phyloP scores from a whole-genome alignment of 2,888 invertebrate species.

The Agriopis leucophaearia region DNA sequence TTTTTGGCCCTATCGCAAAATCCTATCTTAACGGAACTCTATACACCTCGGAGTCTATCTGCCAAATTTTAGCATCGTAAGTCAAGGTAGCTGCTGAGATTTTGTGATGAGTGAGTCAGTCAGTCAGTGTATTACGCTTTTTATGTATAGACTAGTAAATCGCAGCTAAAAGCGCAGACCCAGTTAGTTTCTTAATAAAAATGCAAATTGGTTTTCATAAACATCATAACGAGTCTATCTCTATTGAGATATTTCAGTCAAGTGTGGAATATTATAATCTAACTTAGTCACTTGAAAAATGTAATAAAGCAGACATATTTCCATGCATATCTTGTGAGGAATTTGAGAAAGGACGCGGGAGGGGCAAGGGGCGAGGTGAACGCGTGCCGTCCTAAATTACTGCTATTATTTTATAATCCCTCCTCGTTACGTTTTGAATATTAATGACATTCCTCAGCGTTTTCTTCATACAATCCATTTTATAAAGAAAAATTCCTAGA shows the following conservation, averaged over 20 bases:
- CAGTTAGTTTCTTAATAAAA: constrained; percentile 17
- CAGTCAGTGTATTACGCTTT: too few relatives aligned
- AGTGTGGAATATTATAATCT: constrained; percentile 56
- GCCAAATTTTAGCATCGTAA: too few relatives aligned
- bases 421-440: constrained; percentile 85
- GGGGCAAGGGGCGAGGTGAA: constrained; percentile 54
- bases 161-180: background rate
- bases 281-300: constrained; percentile 73
- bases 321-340: constrained; percentile 83
- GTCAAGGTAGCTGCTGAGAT: too few relatives aligned
- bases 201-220: constrained; percentile 25
- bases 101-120: too few relatives aligned
- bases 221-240: constrained; percentile 10
- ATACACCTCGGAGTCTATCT: too few relatives aligned
- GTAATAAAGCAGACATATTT: constrained; percentile 83
- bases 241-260: constrained; percentile 39
- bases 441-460: constrained; percentile 83
- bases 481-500: constrained; percentile 72
- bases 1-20: too few relatives aligned
- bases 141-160: too few relatives aligned
- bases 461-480: constrained; percentile 73
- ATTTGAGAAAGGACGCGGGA: constrained; percentile 69
- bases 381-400: constrained; percentile 82
- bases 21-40: too few relatives aligned
- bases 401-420: constrained; percentile 86